Base-by-base conservation (phyloP, 1,140 invertebrate species). In the Calephelis nemesis region DNA sequence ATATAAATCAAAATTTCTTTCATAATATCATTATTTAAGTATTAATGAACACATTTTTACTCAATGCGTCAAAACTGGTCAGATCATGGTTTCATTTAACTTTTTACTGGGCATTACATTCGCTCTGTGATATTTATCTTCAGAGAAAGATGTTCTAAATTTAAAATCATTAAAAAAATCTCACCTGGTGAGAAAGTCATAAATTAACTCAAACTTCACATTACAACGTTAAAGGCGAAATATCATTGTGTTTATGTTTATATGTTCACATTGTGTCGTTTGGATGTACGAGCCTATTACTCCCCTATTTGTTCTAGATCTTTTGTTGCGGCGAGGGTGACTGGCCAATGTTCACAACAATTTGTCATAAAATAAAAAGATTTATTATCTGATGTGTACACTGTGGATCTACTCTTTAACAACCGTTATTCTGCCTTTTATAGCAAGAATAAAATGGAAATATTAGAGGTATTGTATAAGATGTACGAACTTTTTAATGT, bases 301-400 rank as follows among this genome's bases (percentile, higher is more conserved):
- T 77, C 74, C 71, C 70, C 77, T 91, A 80, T 91, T 91, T 91
- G 88, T 91, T 87, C 87, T 89, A 87, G 75, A 82, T 75, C 82
- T 81, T 81, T 90, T 85, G 85, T 85, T 77, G 73, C 73, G 69
- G 72, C 72, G 78, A 81, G 86, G 83, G 84, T 81, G 78, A 83
- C 78, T 77, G 72, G 72, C 73, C 78, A 72, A 72, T 74, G 71
- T 75, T 79, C 82, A 87, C 85, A 86, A 88, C 88, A 84, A 89
- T 91, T 89, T 91, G 87, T 91, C 85, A 91, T 91, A 91, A 89
- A 90, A 89, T 89, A 89, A 86, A 90, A 85, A 89, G 87, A 91
- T 91, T 91, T 91, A 91, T 91, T 75, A 82, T 78, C 74, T 67
- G 66, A 70, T 78, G 78, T 82, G 81, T 79, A 81, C 77, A 85